Percentiles rank a stretch among this genome's conserved stretches.
These are phyloP conservation scores for Lutjanus argentimaculatus DNA, from an alignment of 2,797 vertebrate genomes.

Conservation along the genomic window DNA sequence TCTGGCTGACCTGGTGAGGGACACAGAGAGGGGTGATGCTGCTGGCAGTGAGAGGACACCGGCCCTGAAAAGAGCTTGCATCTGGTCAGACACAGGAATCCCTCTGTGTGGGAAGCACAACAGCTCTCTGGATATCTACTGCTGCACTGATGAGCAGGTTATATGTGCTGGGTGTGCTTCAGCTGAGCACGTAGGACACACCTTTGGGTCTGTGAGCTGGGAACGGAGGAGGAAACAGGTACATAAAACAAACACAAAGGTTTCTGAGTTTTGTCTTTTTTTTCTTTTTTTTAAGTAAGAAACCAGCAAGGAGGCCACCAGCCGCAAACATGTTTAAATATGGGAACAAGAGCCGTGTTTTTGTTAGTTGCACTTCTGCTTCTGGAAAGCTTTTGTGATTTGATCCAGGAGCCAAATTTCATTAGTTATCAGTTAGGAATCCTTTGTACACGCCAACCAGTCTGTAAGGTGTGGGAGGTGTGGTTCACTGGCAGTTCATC, in stretches of 20 bases:
- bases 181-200: slow-evolving; percentile 60
- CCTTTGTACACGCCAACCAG: neutral
- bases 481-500: neutral
- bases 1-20: slow-evolving; percentile 29
- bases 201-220: slow-evolving; percentile 11
- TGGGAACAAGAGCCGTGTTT: neutral
- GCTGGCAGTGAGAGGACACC: neutral
- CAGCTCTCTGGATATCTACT: slow-evolving; percentile 52
- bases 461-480: neutral
- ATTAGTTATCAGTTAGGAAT: too few species aligned
- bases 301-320: neutral
- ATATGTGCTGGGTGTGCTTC: slow-evolving; percentile 55
- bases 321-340: neutral
- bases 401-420: neutral
- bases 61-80: neutral
- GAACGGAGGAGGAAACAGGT: slow-evolving; percentile 66
- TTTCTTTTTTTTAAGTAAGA: too few species aligned
- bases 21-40: neutral
- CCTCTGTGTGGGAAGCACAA: slow-evolving; percentile 47
- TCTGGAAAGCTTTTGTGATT: neutral
- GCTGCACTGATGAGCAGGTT: slow-evolving; percentile 59
- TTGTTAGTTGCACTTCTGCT: neutral
- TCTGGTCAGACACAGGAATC: neutral
- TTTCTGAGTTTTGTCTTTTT: neutral
- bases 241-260: neutral